Conservation (phyloP, 2,113 vertebrate genomes). For the Dunckerocampus dactyliophorus region DNA sequence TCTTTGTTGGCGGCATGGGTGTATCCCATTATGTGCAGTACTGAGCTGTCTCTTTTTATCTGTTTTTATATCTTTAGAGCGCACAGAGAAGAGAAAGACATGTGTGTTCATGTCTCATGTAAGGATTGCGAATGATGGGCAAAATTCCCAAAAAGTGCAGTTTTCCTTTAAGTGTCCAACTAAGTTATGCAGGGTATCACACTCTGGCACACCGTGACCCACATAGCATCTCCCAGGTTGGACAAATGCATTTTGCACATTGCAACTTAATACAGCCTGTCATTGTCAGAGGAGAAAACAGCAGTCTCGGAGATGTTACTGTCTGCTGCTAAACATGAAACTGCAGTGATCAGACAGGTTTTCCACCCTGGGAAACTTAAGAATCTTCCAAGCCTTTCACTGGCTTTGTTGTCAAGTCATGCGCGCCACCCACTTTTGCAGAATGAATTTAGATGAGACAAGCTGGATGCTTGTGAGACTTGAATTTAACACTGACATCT, state of each 20-base stretch:
- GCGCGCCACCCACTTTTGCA: not conserved
- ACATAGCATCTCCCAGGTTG: slow-evolving; percentile 40
- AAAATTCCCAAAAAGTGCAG: no score
- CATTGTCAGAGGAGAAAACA: slow-evolving; percentile 23
- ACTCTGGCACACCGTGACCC: slow-evolving; percentile 39
- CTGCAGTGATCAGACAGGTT: slow-evolving; percentile 9
- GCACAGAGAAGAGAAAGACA: no score
- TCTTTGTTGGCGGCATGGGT: no score
- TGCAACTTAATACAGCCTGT: slow-evolving; percentile 9
- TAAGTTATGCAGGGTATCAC: slow-evolving; percentile 1
- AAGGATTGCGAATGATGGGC: no score
- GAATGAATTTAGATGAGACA: not conserved
- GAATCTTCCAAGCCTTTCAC: slow-evolving; percentile 10
- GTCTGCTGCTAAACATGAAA: slow-evolving; percentile 1
- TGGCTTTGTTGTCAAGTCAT: slow-evolving; percentile 9
- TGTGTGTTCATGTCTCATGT: no score
- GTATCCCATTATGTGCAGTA: no score
- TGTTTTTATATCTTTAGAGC: no score
- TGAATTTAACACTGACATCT: slow-evolving; percentile 8
- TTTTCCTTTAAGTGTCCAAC: slow-evolving; percentile 19
- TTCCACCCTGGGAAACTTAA: slow-evolving; percentile 10
- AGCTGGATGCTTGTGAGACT: slow-evolving; percentile 1
- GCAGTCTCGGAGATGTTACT: slow-evolving; percentile 2
- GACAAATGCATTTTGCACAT: slow-evolving; percentile 18
- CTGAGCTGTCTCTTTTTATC: no score